phyloP scores from a whole-genome alignment of 2,888 invertebrate genomes.

The Marronus borbonicus region DNA sequence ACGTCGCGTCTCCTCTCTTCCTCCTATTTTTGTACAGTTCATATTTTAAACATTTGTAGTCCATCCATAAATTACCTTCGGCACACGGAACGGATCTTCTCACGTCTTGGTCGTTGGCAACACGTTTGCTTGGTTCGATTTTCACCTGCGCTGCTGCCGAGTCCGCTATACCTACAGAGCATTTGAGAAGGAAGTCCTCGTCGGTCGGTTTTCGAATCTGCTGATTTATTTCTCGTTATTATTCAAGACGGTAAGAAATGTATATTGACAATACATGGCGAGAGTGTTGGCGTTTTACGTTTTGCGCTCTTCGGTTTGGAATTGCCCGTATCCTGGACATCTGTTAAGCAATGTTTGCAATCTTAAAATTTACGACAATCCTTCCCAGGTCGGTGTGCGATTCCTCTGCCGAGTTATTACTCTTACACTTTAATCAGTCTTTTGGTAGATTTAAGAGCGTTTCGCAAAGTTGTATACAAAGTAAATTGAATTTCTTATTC shows the following conservation, averaged over 20 bases:
- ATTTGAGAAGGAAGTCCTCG: constrained; percentile 26
- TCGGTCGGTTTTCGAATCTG: constrained; percentile 2
- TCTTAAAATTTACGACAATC: constrained; percentile 12
- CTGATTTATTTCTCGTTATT: constrained; percentile 26
- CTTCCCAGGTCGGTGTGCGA: background rate
- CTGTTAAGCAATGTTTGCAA: background rate
- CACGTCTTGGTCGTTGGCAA: constrained; percentile 22
- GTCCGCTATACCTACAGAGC: background rate
- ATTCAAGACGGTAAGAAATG: constrained; percentile 33
- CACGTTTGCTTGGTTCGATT: constrained; percentile 6
- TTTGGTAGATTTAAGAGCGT: too few species aligned
- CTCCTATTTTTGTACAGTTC: constrained; percentile 9
- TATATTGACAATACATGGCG: constrained; percentile 15
- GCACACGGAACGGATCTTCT: constrained; percentile 19
- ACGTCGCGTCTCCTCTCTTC: constrained; percentile 15
- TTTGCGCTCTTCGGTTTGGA: constrained; percentile 9
- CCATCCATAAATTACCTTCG: constrained; percentile 25
- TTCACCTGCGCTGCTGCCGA: background rate
- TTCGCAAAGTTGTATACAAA: too few species aligned
- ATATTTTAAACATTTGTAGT: constrained; percentile 14
- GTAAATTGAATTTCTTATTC: too few species aligned
- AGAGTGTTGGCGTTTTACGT: background rate
- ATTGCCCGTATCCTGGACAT: background rate
- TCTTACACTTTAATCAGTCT: background rate
- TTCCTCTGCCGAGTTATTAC: background rate